Evolutionary conservation across 30 jellyfish, hydroid and myxozoan species (phyloP).

Genomic region (Aurelia aurita): DNA sequence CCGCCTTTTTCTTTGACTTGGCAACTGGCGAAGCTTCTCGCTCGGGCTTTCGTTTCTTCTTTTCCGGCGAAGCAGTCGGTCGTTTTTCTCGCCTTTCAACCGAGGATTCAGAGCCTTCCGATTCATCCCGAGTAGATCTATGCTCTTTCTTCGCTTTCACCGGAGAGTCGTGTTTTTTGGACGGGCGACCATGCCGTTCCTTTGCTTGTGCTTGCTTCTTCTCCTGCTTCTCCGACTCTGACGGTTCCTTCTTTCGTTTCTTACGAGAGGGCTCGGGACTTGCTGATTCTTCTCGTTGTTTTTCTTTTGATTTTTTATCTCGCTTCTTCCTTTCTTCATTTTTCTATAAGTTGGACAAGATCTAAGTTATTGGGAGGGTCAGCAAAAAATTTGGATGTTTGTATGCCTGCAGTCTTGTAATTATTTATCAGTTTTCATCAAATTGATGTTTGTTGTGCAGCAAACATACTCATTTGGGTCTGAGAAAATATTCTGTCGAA

Average conservation of each 20-base stretch:
- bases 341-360: background rate
- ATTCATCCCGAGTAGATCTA: constrained; percentile 48
- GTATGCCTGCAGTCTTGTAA: too few relatives aligned
- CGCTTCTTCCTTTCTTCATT: constrained; percentile 38
- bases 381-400: background rate
- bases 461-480: too few relatives aligned
- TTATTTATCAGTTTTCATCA: too few relatives aligned
- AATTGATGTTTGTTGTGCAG: too few relatives aligned
- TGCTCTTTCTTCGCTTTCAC: constrained; percentile 45
- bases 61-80: constrained; percentile 45
- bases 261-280: constrained; percentile 54
- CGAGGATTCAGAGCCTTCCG: constrained; percentile 45
- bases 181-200: constrained; percentile 60
- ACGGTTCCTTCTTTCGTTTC: constrained; percentile 60
- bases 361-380: background rate
- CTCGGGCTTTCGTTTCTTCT: constrained; percentile 49
- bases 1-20: constrained; percentile 30
- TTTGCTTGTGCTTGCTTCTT: constrained; percentile 25
- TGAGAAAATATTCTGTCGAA: too few relatives aligned
- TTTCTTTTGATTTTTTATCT: constrained; percentile 42
- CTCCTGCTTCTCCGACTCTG: constrained; percentile 54
- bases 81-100: constrained; percentile 24
- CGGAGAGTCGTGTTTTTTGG: constrained; percentile 41
- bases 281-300: constrained; percentile 56
- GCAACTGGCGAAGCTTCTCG: constrained; percentile 43